Conservation (phyloP, 2,797 vertebrate species). For the Eidolon dupreanum region DNA sequence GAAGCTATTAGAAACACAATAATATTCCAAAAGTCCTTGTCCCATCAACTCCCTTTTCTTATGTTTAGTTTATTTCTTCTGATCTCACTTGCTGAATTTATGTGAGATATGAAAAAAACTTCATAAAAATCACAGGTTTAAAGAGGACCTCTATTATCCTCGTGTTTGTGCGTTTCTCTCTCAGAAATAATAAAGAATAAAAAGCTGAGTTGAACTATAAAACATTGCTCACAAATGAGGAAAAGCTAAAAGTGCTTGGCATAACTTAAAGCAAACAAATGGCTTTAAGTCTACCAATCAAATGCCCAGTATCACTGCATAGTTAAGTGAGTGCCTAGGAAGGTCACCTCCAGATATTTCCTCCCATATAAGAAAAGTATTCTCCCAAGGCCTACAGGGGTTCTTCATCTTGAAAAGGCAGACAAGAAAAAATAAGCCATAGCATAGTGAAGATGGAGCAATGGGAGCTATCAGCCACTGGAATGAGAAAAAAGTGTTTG, state of each 20-base stretch:
- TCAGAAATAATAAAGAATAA: background rate
- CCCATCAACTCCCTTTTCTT: slow-evolving; percentile 19
- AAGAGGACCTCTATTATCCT: background rate
- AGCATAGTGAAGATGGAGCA: background rate
- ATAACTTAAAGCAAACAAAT: slow-evolving; percentile 33
- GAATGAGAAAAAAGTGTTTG: background rate
- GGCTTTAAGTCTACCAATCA: background rate
- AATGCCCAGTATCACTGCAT: background rate
- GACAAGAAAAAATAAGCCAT: background rate
- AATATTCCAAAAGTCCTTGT: slow-evolving; percentile 62
- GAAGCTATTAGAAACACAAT: slow-evolving; percentile 68
- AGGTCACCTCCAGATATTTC: background rate
- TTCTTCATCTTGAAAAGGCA: background rate
- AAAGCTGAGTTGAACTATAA: background rate
- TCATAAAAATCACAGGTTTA: background rate
- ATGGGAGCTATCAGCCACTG: background rate
- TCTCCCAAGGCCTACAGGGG: background rate
- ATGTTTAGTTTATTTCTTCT: slow-evolving; percentile 32
- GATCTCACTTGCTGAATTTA: slow-evolving; percentile 36
- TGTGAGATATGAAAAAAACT: background rate
- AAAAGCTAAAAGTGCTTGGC: background rate
- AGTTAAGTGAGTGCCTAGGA: background rate
- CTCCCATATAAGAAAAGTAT: background rate
- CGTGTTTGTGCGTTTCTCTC: background rate
- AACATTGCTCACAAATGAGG: background rate